Base-by-base conservation (phyloP, 2,888 invertebrate genomes). In the Hyalella azteca region DNA sequence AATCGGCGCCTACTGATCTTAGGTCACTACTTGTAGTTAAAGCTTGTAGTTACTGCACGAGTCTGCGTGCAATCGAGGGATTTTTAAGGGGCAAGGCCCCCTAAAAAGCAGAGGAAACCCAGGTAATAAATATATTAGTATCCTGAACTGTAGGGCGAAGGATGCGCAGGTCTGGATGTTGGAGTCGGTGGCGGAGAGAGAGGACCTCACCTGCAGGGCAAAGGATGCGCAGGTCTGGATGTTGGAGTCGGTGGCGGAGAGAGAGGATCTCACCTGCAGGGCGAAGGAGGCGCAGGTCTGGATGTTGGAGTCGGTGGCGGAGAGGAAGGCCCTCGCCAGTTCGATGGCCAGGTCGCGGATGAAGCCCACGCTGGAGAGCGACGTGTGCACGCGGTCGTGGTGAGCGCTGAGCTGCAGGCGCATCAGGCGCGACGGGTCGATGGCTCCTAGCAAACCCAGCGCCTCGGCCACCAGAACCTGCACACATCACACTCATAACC, bases 211-310 rank as follows among this genome's bases (percentile, higher is more conserved):
- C 49, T 49, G 49, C 49, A 49, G n/a, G 49, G 49, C 49, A 49
- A 49, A 49, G 0, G 83, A 81, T 15, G 85, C 82, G 78, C 83
- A 85, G 3, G 82, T 81, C 59, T 83, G 83, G 26, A 79, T 78
- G 40, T 78, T 80, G 39, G 81, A 81, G 76, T 83, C 82, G 11
- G 79, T 77, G 41, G 83, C 85, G 4, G 82, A 77, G 26, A 81
- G 50, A 60, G 79, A 85, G 3, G 82, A 49, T 36, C 78, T 32
- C 76, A 83, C 85, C 81, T 85, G 85, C 81, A 85, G 79, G 40
- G 85, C 83, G 76, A 82, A 85, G 0, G 83, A 81, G 29, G 85
- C 83, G 79, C 83, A 85, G 11, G 82, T 82, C 75, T 85, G 85
- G 29, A 81, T 79, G 40, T 78, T 81, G 41, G 82, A 82, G 79